phyloP scores from a whole-genome alignment of 2,888 invertebrate genomes.

The Craniophora ligustri region DNA sequence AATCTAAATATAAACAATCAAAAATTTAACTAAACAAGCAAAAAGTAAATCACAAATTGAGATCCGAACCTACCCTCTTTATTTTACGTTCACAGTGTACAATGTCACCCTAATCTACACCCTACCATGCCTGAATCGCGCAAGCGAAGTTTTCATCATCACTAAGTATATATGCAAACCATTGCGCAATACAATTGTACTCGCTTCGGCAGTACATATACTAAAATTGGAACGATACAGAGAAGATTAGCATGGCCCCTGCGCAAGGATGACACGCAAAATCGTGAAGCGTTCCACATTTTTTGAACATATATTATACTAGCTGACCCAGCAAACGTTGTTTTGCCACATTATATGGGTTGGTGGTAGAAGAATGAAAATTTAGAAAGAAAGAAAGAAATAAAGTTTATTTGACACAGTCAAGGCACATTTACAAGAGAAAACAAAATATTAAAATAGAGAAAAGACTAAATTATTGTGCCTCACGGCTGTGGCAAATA shows the following conservation, averaged over 20 bases:
- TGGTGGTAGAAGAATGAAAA: no score
- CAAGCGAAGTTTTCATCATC: conserved; percentile 21
- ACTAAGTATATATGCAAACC: conserved; percentile 16
- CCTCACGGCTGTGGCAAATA: no score
- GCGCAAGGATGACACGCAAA: conserved; percentile 72
- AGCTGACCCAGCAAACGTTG: no score
- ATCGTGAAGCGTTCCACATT: conserved; percentile 67
- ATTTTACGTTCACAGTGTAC: not conserved
- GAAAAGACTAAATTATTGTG: no score
- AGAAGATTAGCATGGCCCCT: conserved; percentile 71
- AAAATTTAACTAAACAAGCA: not conserved
- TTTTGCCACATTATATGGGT: no score
- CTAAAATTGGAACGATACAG: conserved; percentile 71
- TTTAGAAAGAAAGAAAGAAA: no score
- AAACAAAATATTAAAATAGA: no score
- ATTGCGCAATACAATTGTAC: conserved; percentile 18
- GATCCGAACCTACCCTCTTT: not conserved
- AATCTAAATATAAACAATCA: not conserved
- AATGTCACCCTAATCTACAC: not conserved
- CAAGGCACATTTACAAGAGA: no score
- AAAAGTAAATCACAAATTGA: not conserved
- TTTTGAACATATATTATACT: conserved; percentile 55
- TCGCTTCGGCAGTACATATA: conserved; percentile 71
- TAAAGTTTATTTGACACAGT: no score
- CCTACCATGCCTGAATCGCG: conserved; percentile 42